Conservation (phyloP, 1,140 invertebrate species). For the Eulimnadia texana region DNA sequence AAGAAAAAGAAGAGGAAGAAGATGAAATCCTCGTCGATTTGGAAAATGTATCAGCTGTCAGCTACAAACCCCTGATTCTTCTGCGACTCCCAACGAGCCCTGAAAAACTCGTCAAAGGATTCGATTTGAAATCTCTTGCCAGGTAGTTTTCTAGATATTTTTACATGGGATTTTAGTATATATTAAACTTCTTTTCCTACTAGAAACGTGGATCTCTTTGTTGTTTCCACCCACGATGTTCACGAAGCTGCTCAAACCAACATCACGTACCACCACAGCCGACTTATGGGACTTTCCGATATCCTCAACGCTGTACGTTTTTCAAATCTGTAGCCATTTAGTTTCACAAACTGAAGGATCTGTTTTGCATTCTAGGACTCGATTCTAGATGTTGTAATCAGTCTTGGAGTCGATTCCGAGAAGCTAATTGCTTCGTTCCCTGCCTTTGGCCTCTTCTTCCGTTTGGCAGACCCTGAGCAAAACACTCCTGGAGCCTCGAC, state of each 20-base stretch:
- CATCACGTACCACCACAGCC: slow-evolving; percentile 54
- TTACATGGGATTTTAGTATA: background rate
- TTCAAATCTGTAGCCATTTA: no score
- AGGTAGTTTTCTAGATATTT: slow-evolving; percentile 18
- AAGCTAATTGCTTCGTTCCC: slow-evolving; percentile 55
- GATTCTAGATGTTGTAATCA: slow-evolving; percentile 52
- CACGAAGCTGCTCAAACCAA: slow-evolving; percentile 40
- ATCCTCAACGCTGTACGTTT: slow-evolving; percentile 53
- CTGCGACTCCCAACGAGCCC: slow-evolving; percentile 19
- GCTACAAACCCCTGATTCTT: slow-evolving; percentile 17
- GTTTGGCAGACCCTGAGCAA: slow-evolving; percentile 41
- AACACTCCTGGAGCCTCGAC: slow-evolving; percentile 48
- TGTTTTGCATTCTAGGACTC: slow-evolving; percentile 46
- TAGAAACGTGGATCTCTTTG: slow-evolving; percentile 43
- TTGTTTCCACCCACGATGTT: slow-evolving; percentile 51
- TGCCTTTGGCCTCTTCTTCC: slow-evolving; percentile 47
- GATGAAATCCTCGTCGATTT: background rate
- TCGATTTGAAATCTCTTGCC: slow-evolving; percentile 22
- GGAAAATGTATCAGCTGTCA: slow-evolving; percentile 2
- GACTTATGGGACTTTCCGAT: slow-evolving; percentile 58
- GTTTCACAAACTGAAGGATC: no score
- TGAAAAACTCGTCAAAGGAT: slow-evolving; percentile 22
- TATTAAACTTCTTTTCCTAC: slow-evolving; percentile 6
- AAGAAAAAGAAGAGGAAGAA: background rate
- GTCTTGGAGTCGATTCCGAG: slow-evolving; percentile 48